Conservation (phyloP, 2,797 vertebrate genomes). For the Myripristis jacobus region DNA sequence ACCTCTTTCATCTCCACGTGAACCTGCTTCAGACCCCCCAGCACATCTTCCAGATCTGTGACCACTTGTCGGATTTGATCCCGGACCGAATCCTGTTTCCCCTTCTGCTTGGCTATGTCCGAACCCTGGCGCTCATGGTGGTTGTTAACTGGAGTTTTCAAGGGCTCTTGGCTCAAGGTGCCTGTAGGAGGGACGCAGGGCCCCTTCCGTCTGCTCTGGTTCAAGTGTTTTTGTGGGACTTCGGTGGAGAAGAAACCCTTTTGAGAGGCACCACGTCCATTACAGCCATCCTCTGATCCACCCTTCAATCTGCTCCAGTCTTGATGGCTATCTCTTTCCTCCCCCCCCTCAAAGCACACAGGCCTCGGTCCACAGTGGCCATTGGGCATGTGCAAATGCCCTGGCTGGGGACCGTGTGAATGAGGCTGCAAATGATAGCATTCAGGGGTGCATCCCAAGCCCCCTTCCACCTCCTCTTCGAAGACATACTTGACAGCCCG, state of each 20-base stretch:
- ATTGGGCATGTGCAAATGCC: constrained; percentile 55
- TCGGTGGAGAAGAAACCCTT: constrained; percentile 83
- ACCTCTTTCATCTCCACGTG: constrained; percentile 90
- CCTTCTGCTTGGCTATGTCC: constrained; percentile 60
- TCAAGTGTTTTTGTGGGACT: constrained; percentile 78
- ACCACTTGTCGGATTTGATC: constrained; percentile 87
- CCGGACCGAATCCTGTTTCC: constrained; percentile 74
- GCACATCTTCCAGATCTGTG: constrained; percentile 84
- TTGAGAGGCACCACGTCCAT: constrained; percentile 54
- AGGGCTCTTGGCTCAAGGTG: constrained; percentile 36
- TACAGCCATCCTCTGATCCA: constrained; percentile 70
- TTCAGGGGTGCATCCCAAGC: constrained; percentile 47
- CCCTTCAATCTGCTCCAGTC: constrained; percentile 55
- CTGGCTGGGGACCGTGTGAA: constrained; percentile 17
- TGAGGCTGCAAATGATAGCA: constrained; percentile 53
- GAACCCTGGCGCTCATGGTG: constrained; percentile 32
- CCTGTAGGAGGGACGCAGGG: constrained; percentile 26
- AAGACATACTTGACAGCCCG: constrained; percentile 63
- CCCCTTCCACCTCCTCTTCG: constrained; percentile 63
- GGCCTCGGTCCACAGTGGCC: constrained; percentile 68
- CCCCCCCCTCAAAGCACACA: constrained; percentile 55
- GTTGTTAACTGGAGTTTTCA: constrained; percentile 1
- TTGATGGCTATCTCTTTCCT: constrained; percentile 65
- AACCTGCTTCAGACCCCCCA: constrained; percentile 87
- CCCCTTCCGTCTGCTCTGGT: constrained; percentile 61